Conservation (phyloP, 2,888 invertebrate species). For the Cephonodes hylas region DNA sequence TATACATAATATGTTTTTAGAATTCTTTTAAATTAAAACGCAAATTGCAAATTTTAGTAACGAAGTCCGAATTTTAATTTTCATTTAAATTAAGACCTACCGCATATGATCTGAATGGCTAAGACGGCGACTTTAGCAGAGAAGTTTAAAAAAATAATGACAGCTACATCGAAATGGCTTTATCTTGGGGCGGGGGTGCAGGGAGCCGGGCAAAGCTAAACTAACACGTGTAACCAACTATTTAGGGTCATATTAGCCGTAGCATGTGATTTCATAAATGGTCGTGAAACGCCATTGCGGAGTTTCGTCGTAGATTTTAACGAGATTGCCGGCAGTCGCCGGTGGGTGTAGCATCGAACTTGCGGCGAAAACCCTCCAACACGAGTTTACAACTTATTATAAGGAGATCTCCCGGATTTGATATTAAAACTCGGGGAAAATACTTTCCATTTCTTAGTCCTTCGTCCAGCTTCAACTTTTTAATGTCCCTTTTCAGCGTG, state of each 20-base stretch:
- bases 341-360: conserved; percentile 58
- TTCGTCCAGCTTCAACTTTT: conserved; percentile 19
- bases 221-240: conserved; percentile 38
- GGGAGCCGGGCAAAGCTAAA: conserved; percentile 14
- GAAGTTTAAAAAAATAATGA: not conserved
- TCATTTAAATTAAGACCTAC: no score
- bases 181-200: not conserved
- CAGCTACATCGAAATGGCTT: not conserved
- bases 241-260: conserved; percentile 49
- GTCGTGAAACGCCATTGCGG: conserved; percentile 52
- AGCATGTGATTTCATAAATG: conserved; percentile 65
- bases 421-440: conserved; percentile 56
- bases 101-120: not conserved
- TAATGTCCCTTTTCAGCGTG: conserved; percentile 13
- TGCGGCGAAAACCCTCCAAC: conserved; percentile 59
- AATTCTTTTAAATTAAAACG: no score
- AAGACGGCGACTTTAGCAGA: not conserved
- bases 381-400: conserved; percentile 75
- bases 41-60: no score
- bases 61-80: no score
- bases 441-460: conserved; percentile 50
- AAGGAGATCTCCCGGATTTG: conserved; percentile 62
- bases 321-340: conserved; percentile 71
- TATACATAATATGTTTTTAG: no score
- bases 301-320: conserved; percentile 73